A percentile compares a stretch with the other conserved stretches of the same genome.
Evolutionary conservation across 2,113 vertebrate species (phyloP).

Genomic region (Diadophis punctatus): DNA sequence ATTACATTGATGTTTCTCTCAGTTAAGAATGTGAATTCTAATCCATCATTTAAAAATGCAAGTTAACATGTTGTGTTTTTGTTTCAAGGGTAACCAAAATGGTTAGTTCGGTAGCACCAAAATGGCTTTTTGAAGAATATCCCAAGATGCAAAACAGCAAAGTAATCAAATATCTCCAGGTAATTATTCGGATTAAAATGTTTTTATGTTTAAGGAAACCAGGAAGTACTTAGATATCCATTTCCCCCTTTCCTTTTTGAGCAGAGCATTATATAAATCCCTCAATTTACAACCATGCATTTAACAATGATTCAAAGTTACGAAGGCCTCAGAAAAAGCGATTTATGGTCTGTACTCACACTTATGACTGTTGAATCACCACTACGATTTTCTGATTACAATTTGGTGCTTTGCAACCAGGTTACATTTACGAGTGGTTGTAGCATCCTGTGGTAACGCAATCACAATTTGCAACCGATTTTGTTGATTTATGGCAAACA

Average conservation of each 20-base stretch:
- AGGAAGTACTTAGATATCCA: background rate
- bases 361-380: background rate
- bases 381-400: background rate
- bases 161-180: conserved; percentile 65
- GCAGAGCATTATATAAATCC: background rate
- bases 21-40: background rate
- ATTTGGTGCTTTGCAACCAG: background rate
- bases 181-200: conserved; percentile 16
- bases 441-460: background rate
- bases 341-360: background rate
- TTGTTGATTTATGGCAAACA: background rate
- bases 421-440: background rate
- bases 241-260: background rate
- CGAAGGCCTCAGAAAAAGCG: background rate
- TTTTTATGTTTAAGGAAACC: background rate
- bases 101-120: conserved; percentile 49
- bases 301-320: background rate
- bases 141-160: conserved; percentile 69
- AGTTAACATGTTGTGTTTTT: conserved; percentile 10
- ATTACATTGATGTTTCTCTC: background rate
- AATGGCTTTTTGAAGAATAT: conserved; percentile 66
- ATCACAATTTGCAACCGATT: background rate
- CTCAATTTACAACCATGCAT: background rate
- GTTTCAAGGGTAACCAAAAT: conserved; percentile 54
- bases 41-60: background rate